Evolutionary conservation across 2,888 invertebrate species (phyloP).

Genomic region (Tipula lateralis): DNA sequence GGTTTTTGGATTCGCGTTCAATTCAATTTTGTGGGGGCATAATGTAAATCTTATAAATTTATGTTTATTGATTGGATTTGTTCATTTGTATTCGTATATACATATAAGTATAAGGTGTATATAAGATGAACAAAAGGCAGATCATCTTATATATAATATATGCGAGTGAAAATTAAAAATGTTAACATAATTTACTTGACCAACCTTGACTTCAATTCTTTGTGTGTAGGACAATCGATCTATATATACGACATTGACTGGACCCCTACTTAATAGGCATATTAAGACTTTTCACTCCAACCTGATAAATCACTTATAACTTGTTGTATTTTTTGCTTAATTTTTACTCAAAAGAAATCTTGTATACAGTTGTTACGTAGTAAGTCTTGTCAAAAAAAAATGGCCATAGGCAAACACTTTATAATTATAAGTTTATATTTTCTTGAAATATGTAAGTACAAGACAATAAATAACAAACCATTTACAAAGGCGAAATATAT

Average conservation of each 20-base stretch:
- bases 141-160: background rate
- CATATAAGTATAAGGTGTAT: too few relatives aligned
- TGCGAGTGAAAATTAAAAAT: background rate
- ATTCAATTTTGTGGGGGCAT: background rate
- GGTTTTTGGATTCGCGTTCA: background rate
- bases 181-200: background rate
- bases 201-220: constrained; percentile 5
- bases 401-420: constrained; percentile 19
- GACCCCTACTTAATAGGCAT: background rate
- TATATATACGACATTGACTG: background rate
- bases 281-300: background rate
- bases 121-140: background rate
- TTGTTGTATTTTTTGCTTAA: background rate
- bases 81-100: background rate
- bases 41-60: background rate
- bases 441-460: background rate
- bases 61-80: constrained; percentile 1
- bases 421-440: background rate
- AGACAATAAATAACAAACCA: background rate
- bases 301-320: background rate
- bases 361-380: background rate
- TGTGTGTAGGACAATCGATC: background rate
- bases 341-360: background rate
- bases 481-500: background rate
- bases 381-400: constrained; percentile 7